phyloP scores from a whole-genome alignment of 2,888 invertebrate genomes.

The Eupithecia vulgata region DNA sequence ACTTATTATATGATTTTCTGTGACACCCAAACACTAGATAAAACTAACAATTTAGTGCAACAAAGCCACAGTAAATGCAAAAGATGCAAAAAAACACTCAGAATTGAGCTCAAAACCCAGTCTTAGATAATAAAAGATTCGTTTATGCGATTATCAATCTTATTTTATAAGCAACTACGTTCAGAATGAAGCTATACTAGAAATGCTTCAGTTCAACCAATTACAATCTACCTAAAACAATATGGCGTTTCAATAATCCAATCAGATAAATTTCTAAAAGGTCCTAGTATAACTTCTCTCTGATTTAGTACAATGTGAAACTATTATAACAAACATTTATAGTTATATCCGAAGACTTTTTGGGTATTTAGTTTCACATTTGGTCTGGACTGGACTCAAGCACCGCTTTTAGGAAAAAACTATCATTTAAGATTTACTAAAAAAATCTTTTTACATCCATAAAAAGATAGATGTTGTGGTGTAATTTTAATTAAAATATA shows the following conservation, averaged over 20 bases:
- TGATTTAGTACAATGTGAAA: not conserved
- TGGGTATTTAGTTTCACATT: conserved; percentile 3
- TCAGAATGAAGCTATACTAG: conserved; percentile 4
- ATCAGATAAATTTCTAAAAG: conserved; percentile 4
- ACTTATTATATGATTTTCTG: conserved; percentile 12
- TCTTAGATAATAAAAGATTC: conserved; percentile 35
- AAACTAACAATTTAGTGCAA: conserved; percentile 45
- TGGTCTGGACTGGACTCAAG: not conserved
- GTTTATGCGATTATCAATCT: conserved; percentile 20
- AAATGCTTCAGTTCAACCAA: not conserved
- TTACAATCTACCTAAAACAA: conserved; percentile 3
- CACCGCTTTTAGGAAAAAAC: not conserved
- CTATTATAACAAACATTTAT: not conserved
- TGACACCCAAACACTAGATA: conserved; percentile 7
- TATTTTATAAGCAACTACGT: conserved; percentile 13
- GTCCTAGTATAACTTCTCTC: not conserved
- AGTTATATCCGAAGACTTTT: not conserved
- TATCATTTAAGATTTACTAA: not conserved
- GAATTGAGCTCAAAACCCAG: conserved; percentile 25
- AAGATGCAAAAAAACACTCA: conserved; percentile 17
- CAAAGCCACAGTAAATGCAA: conserved; percentile 32
- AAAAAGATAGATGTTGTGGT: not conserved
- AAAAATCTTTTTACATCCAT: not conserved
- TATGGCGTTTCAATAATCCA: conserved; percentile 15
- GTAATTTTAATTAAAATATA: not conserved